phyloP scores from a whole-genome alignment of 2,888 invertebrate species.

The Plusia festucae region DNA sequence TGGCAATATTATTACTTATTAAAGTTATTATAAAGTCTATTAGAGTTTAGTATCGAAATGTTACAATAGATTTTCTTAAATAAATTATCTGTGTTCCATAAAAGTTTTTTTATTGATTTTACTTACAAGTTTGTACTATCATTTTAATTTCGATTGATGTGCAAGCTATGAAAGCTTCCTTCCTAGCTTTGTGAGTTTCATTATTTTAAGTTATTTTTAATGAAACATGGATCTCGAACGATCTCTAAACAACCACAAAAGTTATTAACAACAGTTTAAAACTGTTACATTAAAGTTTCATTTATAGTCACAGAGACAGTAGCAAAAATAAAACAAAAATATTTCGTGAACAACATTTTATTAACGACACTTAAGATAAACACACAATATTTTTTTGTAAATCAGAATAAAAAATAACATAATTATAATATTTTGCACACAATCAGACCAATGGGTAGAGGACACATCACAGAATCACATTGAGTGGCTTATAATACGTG shows the following conservation, averaged over 20 bases:
- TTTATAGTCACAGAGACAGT: too few species aligned
- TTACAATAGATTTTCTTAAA: slow-evolving; percentile 78
- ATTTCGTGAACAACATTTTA: slow-evolving; percentile 48
- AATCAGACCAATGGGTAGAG: slow-evolving; percentile 22
- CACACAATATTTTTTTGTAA: slow-evolving; percentile 19
- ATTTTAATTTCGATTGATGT: too few species aligned
- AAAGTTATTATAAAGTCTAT: slow-evolving; percentile 60
- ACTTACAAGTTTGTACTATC: too few species aligned
- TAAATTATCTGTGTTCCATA: slow-evolving; percentile 80
- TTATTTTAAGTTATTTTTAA: too few species aligned
- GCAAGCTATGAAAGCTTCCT: slow-evolving; percentile 10
- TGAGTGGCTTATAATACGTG: slow-evolving; percentile 22
- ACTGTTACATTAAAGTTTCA: too few species aligned
- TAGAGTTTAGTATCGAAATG: slow-evolving; percentile 68
- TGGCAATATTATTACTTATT: slow-evolving; percentile 52
- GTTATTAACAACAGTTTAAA: too few species aligned
- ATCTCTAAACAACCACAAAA: too few species aligned
- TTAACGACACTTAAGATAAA: slow-evolving; percentile 30
- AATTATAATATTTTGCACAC: slow-evolving; percentile 35
- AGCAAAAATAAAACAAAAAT: slow-evolving; percentile 9
- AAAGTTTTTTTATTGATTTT: slow-evolving; percentile 15
- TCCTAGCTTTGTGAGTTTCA: too few species aligned
- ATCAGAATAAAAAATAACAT: slow-evolving; percentile 17
- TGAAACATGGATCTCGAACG: too few species aligned
- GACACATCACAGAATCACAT: slow-evolving; percentile 38